These are phyloP conservation scores for Erebia aethiops DNA, from an alignment of 2,888 invertebrate species.

Conservation along the genomic window DNA sequence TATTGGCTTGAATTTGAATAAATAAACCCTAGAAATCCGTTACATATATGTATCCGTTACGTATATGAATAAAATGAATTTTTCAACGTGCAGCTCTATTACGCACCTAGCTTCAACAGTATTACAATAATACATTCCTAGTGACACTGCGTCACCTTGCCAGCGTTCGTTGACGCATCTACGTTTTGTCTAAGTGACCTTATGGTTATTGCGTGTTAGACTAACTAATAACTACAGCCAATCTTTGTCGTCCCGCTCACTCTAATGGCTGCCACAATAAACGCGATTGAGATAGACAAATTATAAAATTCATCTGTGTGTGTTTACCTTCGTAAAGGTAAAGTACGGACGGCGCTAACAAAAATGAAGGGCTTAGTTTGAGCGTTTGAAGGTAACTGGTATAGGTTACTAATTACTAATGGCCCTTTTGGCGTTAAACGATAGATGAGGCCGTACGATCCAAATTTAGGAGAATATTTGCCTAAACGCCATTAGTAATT, in stretches of 20 bases:
- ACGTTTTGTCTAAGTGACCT: slow-evolving; percentile 80
- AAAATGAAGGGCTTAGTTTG: slow-evolving; percentile 78
- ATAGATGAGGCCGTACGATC: slow-evolving; percentile 12
- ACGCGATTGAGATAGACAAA: slow-evolving; percentile 63
- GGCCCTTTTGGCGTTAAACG: slow-evolving; percentile 20
- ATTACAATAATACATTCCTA: slow-evolving; percentile 78
- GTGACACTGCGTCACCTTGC: slow-evolving; percentile 79
- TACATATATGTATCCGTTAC: slow-evolving; percentile 57
- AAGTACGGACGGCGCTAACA: slow-evolving; percentile 76
- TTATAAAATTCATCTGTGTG: slow-evolving; percentile 63
- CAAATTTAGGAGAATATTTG: neutral
- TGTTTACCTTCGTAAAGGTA: slow-evolving; percentile 76
- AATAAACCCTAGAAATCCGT: slow-evolving; percentile 47
- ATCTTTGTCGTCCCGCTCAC: slow-evolving; percentile 67
- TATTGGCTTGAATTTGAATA: slow-evolving; percentile 38
- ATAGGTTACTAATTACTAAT: slow-evolving; percentile 60
- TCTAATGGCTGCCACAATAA: slow-evolving; percentile 51
- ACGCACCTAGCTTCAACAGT: slow-evolving; percentile 54
- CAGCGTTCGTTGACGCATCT: slow-evolving; percentile 80
- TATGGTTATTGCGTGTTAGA: slow-evolving; percentile 70
- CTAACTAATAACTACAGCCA: slow-evolving; percentile 70
- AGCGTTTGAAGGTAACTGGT: slow-evolving; percentile 72
- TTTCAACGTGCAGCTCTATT: slow-evolving; percentile 46
- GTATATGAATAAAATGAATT: slow-evolving; percentile 54
- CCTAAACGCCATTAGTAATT: slow-evolving; percentile 4